phyloP scores from a whole-genome alignment of 2,888 invertebrate species.

The Synergus itoensis region DNA sequence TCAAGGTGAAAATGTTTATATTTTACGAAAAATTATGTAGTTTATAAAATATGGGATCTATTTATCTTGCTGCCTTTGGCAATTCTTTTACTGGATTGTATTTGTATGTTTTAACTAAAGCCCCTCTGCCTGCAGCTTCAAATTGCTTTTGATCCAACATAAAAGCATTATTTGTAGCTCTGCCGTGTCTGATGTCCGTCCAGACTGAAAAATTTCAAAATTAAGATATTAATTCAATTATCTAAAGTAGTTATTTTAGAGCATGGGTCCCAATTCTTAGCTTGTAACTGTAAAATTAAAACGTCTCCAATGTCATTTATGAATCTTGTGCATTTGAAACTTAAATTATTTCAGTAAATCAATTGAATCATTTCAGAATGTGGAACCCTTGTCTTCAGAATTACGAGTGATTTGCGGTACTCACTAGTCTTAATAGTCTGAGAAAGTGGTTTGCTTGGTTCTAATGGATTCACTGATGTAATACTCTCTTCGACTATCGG shows the following conservation, averaged over 20 bases:
- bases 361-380: no score
- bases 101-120: slow-evolving; percentile 92
- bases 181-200: background rate
- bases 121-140: slow-evolving; percentile 90
- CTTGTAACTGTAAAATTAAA: no score
- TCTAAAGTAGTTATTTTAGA: background rate
- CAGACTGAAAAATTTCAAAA: background rate
- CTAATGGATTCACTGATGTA: background rate
- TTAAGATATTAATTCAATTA: background rate
- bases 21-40: background rate
- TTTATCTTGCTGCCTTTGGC: background rate
- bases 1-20: background rate
- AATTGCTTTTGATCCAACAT: slow-evolving; percentile 86
- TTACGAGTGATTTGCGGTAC: background rate
- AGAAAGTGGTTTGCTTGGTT: background rate
- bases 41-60: background rate
- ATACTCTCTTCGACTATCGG: background rate
- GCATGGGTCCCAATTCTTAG: no score
- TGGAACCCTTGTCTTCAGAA: background rate
- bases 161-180: background rate
- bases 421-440: background rate
- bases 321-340: background rate
- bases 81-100: slow-evolving; percentile 85
- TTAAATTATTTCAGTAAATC: no score
- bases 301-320: background rate